phyloP scores from a whole-genome alignment of 64 coral and sea anemone genomes.

The Platygyra sinensis region DNA sequence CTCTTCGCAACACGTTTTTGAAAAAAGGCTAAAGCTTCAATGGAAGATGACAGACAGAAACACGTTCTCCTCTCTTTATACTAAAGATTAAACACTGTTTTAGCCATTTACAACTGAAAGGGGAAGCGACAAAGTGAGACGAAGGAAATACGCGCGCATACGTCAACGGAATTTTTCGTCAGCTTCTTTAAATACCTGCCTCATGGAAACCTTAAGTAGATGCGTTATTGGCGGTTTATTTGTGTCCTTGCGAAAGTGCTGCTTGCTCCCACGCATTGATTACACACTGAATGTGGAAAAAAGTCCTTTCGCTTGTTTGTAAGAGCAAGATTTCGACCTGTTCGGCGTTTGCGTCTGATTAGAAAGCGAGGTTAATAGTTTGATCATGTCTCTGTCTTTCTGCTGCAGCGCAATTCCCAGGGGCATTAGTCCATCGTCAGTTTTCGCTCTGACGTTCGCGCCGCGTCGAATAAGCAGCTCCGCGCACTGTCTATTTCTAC shows the following conservation, averaged over 20 bases:
- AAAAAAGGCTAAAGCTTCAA: background rate
- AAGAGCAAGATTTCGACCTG: constrained; percentile 10
- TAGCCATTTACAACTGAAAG: background rate
- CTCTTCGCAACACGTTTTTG: background rate
- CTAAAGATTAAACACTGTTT: background rate
- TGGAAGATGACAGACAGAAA: background rate
- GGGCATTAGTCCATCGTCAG: constrained; percentile 83
- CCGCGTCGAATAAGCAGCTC: constrained; percentile 67
- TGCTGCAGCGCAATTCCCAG: constrained; percentile 84
- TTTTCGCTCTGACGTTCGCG: constrained; percentile 66
- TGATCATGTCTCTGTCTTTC: constrained; percentile 80
- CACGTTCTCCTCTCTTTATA: background rate
- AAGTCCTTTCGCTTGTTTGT: constrained; percentile 28
- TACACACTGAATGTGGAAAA: constrained; percentile 19
- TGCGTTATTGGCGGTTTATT: background rate
- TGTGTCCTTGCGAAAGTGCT: background rate
- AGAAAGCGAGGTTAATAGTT: constrained; percentile 62
- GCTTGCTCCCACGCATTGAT: constrained; percentile 11
- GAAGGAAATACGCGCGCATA: background rate
- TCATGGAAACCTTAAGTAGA: background rate
- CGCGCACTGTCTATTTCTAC: constrained; percentile 71
- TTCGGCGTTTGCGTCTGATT: constrained; percentile 9
- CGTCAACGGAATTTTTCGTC: constrained; percentile 28
- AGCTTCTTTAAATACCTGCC: background rate
- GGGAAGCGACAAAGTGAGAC: background rate